Evolutionary conservation across 2,888 invertebrate genomes (phyloP).

Genomic region (Parascotia fuliginaria): DNA sequence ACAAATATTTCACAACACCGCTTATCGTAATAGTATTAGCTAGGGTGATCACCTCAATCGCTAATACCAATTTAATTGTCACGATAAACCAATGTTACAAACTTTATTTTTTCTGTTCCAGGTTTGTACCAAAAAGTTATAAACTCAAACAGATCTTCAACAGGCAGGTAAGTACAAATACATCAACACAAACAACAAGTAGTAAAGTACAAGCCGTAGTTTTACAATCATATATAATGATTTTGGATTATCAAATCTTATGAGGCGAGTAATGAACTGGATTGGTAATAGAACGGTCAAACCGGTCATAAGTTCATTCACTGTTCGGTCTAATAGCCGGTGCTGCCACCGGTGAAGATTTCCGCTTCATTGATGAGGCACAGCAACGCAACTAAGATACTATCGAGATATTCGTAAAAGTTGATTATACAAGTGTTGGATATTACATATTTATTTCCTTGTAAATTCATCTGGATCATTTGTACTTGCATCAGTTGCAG

Average conservation of each 20-base stretch:
- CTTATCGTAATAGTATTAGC: no score
- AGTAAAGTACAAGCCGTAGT: slow-evolving; percentile 26
- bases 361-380: slow-evolving; percentile 31
- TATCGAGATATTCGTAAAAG: slow-evolving; percentile 28
- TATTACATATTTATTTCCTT: no score
- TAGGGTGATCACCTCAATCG: no score
- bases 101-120: slow-evolving; percentile 48
- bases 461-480: not conserved
- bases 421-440: slow-evolving; percentile 26
- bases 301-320: slow-evolving; percentile 59
- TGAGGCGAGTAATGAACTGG: slow-evolving; percentile 47
- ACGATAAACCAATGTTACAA: no score
- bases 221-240: slow-evolving; percentile 43
- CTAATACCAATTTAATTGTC: no score
- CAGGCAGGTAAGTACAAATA: slow-evolving; percentile 23
- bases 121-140: slow-evolving; percentile 46
- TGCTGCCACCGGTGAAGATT: slow-evolving; percentile 36
- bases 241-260: slow-evolving; percentile 42
- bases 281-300: slow-evolving; percentile 43
- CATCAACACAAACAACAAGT: slow-evolving; percentile 24
- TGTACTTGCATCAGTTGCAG: not conserved
- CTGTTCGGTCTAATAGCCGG: slow-evolving; percentile 50
- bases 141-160: slow-evolving; percentile 18
- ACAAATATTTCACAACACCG: no score
- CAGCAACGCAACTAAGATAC: slow-evolving; percentile 25